Conservation (phyloP, 2,113 vertebrate species). For the Istiophorus platypterus region DNA sequence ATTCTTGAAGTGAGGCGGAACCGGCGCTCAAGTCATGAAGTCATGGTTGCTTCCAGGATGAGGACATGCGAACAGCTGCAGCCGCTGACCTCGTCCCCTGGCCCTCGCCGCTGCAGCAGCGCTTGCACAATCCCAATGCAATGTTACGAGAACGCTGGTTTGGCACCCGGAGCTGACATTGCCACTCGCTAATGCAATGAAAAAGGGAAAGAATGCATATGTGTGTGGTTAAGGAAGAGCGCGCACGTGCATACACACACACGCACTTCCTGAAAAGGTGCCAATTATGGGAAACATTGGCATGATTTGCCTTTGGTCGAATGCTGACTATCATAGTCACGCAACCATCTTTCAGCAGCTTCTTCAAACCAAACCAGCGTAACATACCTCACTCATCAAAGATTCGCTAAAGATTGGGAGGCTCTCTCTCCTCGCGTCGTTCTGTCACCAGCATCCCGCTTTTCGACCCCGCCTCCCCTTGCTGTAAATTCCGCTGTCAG, state of each 20-base stretch:
- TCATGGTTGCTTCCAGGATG: slow-evolving; percentile 64
- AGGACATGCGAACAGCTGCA: slow-evolving; percentile 70
- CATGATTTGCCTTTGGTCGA: slow-evolving; percentile 39
- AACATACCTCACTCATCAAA: slow-evolving; percentile 52
- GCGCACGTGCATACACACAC: neutral
- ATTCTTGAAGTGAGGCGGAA: slow-evolving; percentile 48
- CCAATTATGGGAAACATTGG: slow-evolving; percentile 16
- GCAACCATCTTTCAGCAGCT: slow-evolving; percentile 37
- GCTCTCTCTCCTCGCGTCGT: neutral
- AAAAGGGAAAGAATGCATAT: slow-evolving; percentile 6
- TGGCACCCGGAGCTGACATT: slow-evolving; percentile 52
- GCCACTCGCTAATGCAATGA: slow-evolving; percentile 49
- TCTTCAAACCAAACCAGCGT: slow-evolving; percentile 30
- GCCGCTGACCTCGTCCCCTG: slow-evolving; percentile 63
- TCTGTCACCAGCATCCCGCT: slow-evolving; percentile 6
- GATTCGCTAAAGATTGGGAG: slow-evolving; percentile 23
- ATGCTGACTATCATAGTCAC: slow-evolving; percentile 45
- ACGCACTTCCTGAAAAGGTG: neutral
- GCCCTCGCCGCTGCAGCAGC: slow-evolving; percentile 20
- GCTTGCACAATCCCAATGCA: slow-evolving; percentile 53
- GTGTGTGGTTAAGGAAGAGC: slow-evolving; percentile 23
- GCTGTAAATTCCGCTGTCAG: slow-evolving; percentile 47
- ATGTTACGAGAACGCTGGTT: slow-evolving; percentile 43
- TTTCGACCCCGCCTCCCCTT: slow-evolving; percentile 40
- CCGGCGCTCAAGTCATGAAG: slow-evolving; percentile 50